A percentile compares a stretch with the other conserved stretches of the same genome.
phyloP scores from a whole-genome alignment of 2,888 invertebrate genomes.

The Pristionchus mayeri region DNA sequence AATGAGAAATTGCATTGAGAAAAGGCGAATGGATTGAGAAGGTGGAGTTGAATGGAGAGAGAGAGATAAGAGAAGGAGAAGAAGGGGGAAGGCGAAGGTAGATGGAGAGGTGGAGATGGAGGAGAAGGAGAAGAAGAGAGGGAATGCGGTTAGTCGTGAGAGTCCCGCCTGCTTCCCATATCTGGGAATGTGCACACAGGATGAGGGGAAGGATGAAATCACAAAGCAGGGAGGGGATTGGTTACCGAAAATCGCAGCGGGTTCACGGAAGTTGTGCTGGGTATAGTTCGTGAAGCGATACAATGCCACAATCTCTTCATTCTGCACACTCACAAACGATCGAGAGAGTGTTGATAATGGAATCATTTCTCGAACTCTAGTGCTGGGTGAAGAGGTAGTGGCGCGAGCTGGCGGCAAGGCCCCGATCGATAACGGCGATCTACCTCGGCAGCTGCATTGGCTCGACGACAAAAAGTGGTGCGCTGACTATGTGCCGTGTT shows the following conservation, averaged over 20 bases:
- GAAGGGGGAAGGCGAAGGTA: not conserved
- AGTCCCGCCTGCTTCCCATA: conserved; percentile 18
- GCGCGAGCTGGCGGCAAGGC: too few species aligned
- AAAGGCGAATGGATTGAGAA: conserved; percentile 15
- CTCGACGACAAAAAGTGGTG: not conserved
- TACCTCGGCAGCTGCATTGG: not conserved
- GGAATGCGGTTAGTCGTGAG: conserved; percentile 41
- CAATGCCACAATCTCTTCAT: too few species aligned
- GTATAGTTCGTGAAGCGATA: too few species aligned
- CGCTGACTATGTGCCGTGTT: conserved; percentile 3
- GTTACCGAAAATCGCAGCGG: too few species aligned
- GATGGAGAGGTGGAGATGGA: not conserved
- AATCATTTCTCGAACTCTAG: too few species aligned
- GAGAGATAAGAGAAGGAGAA: not conserved
- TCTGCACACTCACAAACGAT: too few species aligned
- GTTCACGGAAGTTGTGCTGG: too few species aligned
- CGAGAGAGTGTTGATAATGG: too few species aligned
- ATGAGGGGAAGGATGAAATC: too few species aligned
- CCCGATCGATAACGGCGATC: conserved; percentile 15
- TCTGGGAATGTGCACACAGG: conserved; percentile 27
- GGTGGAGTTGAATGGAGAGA: conserved; percentile 43
- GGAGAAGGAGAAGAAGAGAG: not conserved
- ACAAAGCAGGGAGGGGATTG: too few species aligned
- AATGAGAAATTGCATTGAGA: conserved; percentile 44
- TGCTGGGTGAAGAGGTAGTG: too few species aligned